These are phyloP conservation scores for Metaphire vulgaris DNA, from an alignment of 1,140 invertebrate genomes.

Conservation along the genomic window DNA sequence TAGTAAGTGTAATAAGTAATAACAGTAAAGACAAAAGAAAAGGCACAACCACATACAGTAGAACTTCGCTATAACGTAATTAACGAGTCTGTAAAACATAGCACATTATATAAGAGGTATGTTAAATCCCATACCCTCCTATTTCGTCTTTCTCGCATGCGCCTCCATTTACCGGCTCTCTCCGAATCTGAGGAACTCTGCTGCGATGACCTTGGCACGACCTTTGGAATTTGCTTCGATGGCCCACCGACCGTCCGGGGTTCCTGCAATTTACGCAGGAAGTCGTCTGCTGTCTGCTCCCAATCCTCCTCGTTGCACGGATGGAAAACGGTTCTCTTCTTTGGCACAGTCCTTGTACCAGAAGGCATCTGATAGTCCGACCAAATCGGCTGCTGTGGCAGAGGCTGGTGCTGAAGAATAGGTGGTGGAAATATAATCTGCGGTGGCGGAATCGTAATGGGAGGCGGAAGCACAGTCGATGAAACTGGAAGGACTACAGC, in stretches of 20 bases:
- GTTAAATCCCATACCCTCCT: too few species aligned
- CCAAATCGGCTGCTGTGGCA: background rate
- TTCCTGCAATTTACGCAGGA: conserved; percentile 4
- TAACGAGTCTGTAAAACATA: too few species aligned
- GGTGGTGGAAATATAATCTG: background rate
- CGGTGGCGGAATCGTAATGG: background rate
- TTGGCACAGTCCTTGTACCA: background rate
- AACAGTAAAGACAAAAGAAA: too few species aligned
- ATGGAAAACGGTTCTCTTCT: background rate
- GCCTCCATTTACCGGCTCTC: too few species aligned
- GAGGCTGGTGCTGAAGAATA: background rate
- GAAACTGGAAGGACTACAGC: background rate
- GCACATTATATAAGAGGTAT: too few species aligned
- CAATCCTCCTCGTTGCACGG: background rate
- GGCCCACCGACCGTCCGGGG: background rate
- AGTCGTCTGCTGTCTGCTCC: background rate
- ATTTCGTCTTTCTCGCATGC: too few species aligned
- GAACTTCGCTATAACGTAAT: too few species aligned
- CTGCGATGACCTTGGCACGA: background rate
- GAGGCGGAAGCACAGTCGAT: background rate
- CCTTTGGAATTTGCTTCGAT: background rate
- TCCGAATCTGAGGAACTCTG: too few species aligned
- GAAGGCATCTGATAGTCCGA: background rate
- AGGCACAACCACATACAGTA: too few species aligned
- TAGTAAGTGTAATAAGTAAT: too few species aligned